These are phyloP conservation scores for Ligdia adustata DNA, from an alignment of 2,888 invertebrate genomes.

Conservation along the genomic window DNA sequence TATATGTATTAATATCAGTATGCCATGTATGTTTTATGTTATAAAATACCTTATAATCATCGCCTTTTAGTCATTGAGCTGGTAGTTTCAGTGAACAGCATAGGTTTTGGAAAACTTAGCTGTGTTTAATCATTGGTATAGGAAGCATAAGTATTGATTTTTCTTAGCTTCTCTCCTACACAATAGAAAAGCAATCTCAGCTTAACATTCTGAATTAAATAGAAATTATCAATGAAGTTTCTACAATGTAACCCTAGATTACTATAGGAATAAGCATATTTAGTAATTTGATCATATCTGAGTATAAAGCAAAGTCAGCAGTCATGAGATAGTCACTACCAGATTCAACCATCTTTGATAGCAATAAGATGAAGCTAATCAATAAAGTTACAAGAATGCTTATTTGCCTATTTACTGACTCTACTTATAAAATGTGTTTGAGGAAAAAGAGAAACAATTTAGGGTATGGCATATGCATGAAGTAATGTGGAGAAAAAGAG, in stretches of 20 bases:
- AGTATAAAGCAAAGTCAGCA: too few relatives aligned
- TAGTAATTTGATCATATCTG: too few relatives aligned
- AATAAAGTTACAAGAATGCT: constrained; percentile 21
- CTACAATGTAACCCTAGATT: too few relatives aligned
- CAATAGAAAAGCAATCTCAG: constrained; percentile 53
- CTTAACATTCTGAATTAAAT: neutral
- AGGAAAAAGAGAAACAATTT: constrained; percentile 2
- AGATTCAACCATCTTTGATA: constrained; percentile 25
- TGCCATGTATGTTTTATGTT: neutral
- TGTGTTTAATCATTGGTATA: constrained; percentile 40
- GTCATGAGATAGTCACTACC: neutral
- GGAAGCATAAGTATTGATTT: constrained; percentile 74
- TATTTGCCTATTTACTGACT: constrained; percentile 16
- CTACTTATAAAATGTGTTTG: constrained; percentile 8
- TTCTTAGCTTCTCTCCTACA: constrained; percentile 59
- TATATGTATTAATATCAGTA: neutral
- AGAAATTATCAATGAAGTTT: too few relatives aligned
- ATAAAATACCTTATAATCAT: constrained; percentile 5
- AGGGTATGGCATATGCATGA: too few relatives aligned
- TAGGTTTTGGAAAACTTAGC: too few relatives aligned
- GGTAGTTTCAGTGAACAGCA: too few relatives aligned
- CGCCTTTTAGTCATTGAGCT: constrained; percentile 3
- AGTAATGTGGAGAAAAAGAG: too few relatives aligned
- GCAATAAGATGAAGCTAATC: constrained; percentile 17
- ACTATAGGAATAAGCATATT: too few relatives aligned